Conservation (phyloP, 1,140 invertebrate genomes). For the Helicorthomorpha holstii region DNA sequence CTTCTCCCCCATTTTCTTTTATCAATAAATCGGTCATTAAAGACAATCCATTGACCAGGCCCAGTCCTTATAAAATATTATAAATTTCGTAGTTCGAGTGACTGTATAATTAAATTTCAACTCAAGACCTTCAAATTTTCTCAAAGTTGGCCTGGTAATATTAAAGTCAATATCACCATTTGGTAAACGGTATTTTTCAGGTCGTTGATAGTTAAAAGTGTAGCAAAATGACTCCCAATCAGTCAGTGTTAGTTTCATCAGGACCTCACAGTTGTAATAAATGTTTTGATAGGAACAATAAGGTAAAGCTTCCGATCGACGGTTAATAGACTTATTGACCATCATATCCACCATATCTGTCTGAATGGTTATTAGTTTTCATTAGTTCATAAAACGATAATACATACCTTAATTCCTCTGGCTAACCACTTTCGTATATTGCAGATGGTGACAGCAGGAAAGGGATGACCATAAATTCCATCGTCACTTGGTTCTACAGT, state of each 20-base stretch:
- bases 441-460: background rate
- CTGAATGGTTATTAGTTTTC: background rate
- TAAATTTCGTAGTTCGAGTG: background rate
- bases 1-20: background rate
- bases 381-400: background rate
- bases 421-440: background rate
- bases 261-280: background rate
- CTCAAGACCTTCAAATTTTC: too few species aligned
- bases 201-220: background rate
- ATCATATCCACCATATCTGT: background rate
- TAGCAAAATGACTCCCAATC: background rate
- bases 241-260: background rate
- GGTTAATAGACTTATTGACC: background rate
- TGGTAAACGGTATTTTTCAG: background rate
- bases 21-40: background rate
- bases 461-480: background rate
- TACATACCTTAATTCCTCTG: background rate
- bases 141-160: too few species aligned
- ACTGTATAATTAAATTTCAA: background rate
- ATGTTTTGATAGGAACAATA: background rate
- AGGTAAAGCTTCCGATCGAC: background rate
- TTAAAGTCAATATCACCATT: too few species aligned
- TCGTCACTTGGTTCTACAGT: background rate
- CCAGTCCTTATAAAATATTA: background rate
- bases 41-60: background rate